Evolutionary conservation across 2,113 vertebrate genomes (phyloP).

Genomic region (Amphiprion ocellaris): DNA sequence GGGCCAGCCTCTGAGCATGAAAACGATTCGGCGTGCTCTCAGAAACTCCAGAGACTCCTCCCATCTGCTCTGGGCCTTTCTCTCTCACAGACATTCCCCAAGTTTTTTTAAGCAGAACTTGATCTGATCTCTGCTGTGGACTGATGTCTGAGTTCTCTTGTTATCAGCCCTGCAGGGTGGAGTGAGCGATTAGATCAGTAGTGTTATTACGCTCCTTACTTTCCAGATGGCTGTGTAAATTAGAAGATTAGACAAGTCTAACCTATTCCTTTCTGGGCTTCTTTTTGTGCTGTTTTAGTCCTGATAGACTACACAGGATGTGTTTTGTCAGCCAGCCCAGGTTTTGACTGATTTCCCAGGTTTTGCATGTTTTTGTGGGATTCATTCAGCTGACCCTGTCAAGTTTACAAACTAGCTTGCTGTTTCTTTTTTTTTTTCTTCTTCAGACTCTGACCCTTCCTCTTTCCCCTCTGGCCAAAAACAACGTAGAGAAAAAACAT

Average conservation of each 20-base stretch:
- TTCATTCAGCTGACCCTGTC: slow-evolving; percentile 40
- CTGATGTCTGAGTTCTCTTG: slow-evolving; percentile 25
- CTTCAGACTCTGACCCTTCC: slow-evolving; percentile 29
- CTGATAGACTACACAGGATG: slow-evolving; percentile 18
- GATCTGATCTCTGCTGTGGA: slow-evolving; percentile 33
- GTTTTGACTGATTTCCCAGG: neutral
- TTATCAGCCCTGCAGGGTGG: slow-evolving; percentile 27
- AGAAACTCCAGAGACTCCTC: slow-evolving; percentile 31
- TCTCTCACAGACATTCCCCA: slow-evolving; percentile 55
- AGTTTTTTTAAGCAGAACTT: slow-evolving; percentile 24
- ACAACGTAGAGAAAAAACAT: slow-evolving; percentile 54
- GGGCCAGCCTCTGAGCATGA: slow-evolving; percentile 50
- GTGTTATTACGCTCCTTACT: neutral
- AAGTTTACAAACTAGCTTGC: slow-evolving; percentile 44
- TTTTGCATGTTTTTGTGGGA: slow-evolving; percentile 14
- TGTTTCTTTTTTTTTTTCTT: neutral
- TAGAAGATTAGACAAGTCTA: neutral
- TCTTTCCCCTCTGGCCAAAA: slow-evolving; percentile 48
- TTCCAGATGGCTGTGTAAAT: slow-evolving; percentile 20
- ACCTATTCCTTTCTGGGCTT: neutral
- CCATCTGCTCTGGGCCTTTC: slow-evolving; percentile 36
- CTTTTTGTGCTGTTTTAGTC: slow-evolving; percentile 24
- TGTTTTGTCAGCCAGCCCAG: slow-evolving; percentile 25
- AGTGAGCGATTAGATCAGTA: neutral
- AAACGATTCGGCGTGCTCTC: slow-evolving; percentile 41